Base-by-base conservation (phyloP, 2,113 vertebrate genomes). In the Syngnathus scovelli region DNA sequence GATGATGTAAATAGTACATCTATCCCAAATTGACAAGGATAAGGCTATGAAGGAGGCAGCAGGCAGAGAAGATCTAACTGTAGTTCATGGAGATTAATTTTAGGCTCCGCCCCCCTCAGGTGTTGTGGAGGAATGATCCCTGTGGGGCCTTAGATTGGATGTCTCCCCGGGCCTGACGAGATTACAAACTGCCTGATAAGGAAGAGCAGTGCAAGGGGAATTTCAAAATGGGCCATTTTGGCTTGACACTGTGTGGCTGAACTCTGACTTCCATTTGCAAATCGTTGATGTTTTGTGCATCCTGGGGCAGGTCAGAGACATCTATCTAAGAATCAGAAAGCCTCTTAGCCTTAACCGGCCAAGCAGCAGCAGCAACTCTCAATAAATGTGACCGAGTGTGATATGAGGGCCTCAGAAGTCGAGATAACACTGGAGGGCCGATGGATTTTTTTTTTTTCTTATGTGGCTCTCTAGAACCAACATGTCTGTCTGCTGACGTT, bases 141-240 rank as follows among this genome's bases (percentile, higher is more conserved):
- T 72, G 44, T 54, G 64, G 77, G 81, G 61, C 64, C 77, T 62
- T 69, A 76, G 75, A 86, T 76, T 79, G 75, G 81, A 81, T 61
- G 71, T 81, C 83, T 84, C 77, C 64, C 63, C 39, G 71, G 72
- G 73, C 67, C 69, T 75, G 82, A 80, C 65, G 64, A 78, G 81
- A 87, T 89, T 88, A 85, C 74, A 85, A 81, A 83, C 75, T 77
- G 80, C 66, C 75, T 76, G 90, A 90, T 89, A 88, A 89, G 82
- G 68, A 46, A 68, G 68, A 67, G 58, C 72, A 56, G 67, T 46
- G 64, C 61, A 41, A 64, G 61, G 67, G 66, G 88, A 89, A 87
- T 89, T 90, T 86, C 75, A 84, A 84, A 89, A 77, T 66, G 54
- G 78, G 77, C 82, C 75, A 79, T 81, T 80, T 75, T 0, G 15